Percentiles rank a stretch among this genome's conserved stretches.
These are phyloP conservation scores for Australoheros facetus DNA, from an alignment of 2,797 vertebrate genomes.

Conservation along the genomic window DNA sequence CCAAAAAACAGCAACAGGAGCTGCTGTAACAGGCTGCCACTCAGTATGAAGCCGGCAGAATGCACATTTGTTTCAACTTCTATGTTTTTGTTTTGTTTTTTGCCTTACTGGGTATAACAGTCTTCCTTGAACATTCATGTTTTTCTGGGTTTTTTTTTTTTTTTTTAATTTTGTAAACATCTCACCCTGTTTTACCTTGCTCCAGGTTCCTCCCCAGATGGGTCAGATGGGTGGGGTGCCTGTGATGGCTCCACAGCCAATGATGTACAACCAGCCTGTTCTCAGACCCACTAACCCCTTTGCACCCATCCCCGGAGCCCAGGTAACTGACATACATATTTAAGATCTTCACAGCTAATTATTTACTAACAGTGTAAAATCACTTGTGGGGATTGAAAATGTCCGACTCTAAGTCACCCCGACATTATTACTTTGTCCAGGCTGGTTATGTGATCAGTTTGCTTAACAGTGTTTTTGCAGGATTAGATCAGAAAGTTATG, in stretches of 20 bases:
- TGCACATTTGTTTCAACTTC: too few relatives aligned
- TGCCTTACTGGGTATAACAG: neutral
- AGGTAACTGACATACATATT: slow-evolving; percentile 73
- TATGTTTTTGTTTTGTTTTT: neutral
- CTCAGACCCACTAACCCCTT: slow-evolving; percentile 90
- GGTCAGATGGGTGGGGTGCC: slow-evolving; percentile 86
- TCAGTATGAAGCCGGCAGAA: too few relatives aligned
- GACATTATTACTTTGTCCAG: neutral
- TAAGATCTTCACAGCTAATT: neutral
- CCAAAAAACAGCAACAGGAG: too few relatives aligned
- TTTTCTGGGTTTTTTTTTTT: neutral
- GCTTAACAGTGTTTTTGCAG: neutral
- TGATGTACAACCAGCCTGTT: slow-evolving; percentile 88
- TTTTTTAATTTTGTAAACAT: neutral
- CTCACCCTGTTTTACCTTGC: neutral
- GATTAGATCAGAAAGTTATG: neutral
- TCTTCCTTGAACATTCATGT: fast-evolving
- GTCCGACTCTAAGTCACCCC: neutral
- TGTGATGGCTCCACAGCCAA: slow-evolving; percentile 86
- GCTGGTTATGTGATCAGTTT: neutral
- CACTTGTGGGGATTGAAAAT: neutral
- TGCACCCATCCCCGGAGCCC: slow-evolving; percentile 86
- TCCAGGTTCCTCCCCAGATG: slow-evolving; percentile 87
- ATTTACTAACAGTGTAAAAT: too few relatives aligned
- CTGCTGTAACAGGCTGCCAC: neutral